Conservation (phyloP, 1,140 invertebrate species). For the Proctacanthus coquilletti region DNA sequence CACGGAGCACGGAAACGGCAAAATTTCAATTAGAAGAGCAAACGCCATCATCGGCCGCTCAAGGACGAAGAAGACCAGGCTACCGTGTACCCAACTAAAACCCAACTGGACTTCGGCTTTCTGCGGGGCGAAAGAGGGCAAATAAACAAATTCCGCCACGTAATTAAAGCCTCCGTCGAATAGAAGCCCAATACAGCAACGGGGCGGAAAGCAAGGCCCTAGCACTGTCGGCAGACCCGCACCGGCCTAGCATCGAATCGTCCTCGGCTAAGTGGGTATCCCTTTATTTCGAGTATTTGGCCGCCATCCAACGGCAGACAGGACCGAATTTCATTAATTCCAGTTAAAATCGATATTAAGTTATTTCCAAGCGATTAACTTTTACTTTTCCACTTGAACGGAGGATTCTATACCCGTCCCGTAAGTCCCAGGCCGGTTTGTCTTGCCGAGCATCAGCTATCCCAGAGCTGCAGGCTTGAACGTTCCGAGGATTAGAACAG, state of each 20-base stretch:
- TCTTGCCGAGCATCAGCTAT: too few relatives aligned
- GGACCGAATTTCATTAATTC: background rate
- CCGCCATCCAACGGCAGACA: background rate
- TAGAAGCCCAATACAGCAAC: background rate
- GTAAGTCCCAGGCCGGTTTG: too few relatives aligned
- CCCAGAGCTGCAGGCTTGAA: too few relatives aligned
- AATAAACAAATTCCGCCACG: background rate
- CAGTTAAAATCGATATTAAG: background rate
- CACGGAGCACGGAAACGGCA: too few relatives aligned
- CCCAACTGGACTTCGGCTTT: too few relatives aligned
- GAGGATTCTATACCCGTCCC: background rate
- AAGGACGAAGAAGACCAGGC: too few relatives aligned
- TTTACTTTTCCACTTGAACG: background rate
- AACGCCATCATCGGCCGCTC: too few relatives aligned
- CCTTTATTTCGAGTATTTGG: background rate
- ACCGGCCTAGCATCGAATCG: background rate
- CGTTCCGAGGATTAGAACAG: too few relatives aligned
- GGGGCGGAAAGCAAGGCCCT: background rate
- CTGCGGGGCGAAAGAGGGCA: too few relatives aligned
- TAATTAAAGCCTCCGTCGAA: background rate
- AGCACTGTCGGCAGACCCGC: too few relatives aligned
- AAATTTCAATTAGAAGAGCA: too few relatives aligned
- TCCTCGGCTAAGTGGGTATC: background rate
- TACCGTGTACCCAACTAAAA: too few relatives aligned
- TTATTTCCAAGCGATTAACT: constrained; percentile 1